These are phyloP conservation scores for Amphipyra tragopoginis DNA, from an alignment of 2,888 invertebrate genomes.

Conservation along the genomic window DNA sequence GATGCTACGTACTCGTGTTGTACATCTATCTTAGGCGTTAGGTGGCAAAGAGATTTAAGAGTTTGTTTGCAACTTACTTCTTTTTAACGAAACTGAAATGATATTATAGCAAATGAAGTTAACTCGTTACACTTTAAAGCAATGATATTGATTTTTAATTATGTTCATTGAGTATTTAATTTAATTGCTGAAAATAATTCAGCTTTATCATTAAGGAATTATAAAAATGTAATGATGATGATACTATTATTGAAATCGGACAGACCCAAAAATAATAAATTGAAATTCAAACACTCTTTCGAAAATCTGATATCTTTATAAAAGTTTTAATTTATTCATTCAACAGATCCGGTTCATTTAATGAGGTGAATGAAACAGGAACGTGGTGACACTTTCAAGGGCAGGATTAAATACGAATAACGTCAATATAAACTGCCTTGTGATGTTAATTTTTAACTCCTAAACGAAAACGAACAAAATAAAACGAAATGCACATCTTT, in stretches of 20 bases:
- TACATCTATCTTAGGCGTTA: too few species aligned
- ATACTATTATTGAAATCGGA: not conserved
- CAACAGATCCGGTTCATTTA: constrained; percentile 46
- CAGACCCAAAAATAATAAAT: not conserved
- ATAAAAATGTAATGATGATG: too few species aligned
- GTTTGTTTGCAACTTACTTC: too few species aligned
- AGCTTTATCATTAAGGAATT: too few species aligned
- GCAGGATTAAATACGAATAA: constrained; percentile 56
- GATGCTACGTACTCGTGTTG: not conserved
- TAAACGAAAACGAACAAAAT: constrained; percentile 16
- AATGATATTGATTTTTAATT: too few species aligned
- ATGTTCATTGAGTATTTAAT: too few species aligned
- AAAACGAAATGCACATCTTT: constrained; percentile 22
- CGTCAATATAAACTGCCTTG: constrained; percentile 35
- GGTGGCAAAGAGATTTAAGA: too few species aligned
- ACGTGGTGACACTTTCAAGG: constrained; percentile 54
- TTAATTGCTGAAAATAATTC: too few species aligned
- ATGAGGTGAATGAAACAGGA: constrained; percentile 44
- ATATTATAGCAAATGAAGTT: too few species aligned
- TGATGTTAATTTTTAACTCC: constrained; percentile 43
- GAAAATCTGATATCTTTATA: constrained; percentile 15
- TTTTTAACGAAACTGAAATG: too few species aligned
- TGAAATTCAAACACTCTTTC: not conserved
- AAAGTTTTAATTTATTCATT: constrained; percentile 43
- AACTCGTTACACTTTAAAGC: too few species aligned